These are phyloP conservation scores for Enteromius viviparus DNA, from an alignment of 2,797 vertebrate species.

Conservation along the genomic window DNA sequence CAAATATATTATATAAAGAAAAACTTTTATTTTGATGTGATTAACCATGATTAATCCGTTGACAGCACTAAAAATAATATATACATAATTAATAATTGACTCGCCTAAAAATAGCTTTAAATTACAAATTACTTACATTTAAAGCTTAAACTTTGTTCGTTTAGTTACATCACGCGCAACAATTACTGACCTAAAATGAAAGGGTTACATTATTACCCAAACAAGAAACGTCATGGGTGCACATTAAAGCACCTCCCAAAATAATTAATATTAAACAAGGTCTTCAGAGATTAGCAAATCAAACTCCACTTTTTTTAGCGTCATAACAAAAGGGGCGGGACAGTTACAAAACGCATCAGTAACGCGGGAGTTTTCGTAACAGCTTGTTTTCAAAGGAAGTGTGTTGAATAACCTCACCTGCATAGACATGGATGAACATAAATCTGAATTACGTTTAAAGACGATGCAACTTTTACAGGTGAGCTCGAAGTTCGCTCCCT, in stretches of 20 bases:
- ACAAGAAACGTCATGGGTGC: slow-evolving; percentile 12
- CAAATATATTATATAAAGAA: too few relatives aligned
- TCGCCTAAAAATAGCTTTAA: background rate
- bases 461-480: slow-evolving; percentile 25
- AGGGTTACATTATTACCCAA: slow-evolving; percentile 47
- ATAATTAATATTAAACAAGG: background rate
- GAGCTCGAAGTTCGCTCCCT: background rate
- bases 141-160: background rate
- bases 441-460: background rate
- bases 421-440: slow-evolving; percentile 10
- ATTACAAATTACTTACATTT: background rate
- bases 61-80: background rate
- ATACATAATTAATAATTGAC: background rate
- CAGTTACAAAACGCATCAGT: slow-evolving; percentile 1
- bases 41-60: too few relatives aligned
- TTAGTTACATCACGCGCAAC: background rate
- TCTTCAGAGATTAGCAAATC: slow-evolving; percentile 2
- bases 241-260: background rate
- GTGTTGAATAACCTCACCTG: background rate
- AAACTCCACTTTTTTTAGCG: background rate
- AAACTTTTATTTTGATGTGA: too few relatives aligned
- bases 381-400: slow-evolving; percentile 1
- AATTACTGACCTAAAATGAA: too few relatives aligned
- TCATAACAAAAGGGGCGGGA: slow-evolving; percentile 18
- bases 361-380: slow-evolving; percentile 37